Evolutionary conservation across 2,888 invertebrate species (phyloP), one percentile per base, ranked within the genome.

Genomic region (Zele albiditarsus): DNA sequence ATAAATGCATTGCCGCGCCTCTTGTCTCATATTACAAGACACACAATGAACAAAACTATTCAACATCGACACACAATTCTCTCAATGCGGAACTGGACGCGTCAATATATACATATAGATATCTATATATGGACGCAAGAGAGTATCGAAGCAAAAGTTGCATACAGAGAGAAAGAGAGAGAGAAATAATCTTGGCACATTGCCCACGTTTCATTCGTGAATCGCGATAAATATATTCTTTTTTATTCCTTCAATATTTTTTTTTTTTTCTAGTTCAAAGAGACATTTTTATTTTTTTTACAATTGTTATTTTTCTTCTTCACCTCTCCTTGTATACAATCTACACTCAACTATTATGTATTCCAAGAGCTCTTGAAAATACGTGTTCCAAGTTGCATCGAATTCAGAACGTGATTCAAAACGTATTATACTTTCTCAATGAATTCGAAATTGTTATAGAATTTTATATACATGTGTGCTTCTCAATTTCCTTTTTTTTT

Each of bases 1-100:
- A 53, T 53, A 53, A 53, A 53, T 53, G 6, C 53, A 53, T 53
- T 20, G 53, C 53, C 53, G 53, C 53, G 53, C 20, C 53, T 53
- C 53, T 20, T 10, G 53, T 53, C 10, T 20, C 53, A 20, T 53
- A 1, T 53, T 53, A 53, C 53, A 53, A 20, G 20, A 23, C 53
- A 53, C n/a, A 53, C 53, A 53, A 53, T 53, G 20, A 23, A 20
- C 20, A 53, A 20, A 20, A 53, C 20, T 53, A 20, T 20, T 53
- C 20, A 53, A 53, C 20, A 53, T 53, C 53, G 53, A 53, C 53
- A 53, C 20, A 53, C 1, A 53, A 53, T 53, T 20, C n/a, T 53
- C 53, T 53, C 53, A 53, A 53, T 20, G 20, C 53, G 53, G 20
- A 53, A 53, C 23, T 53, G 20, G 2, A 53, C 2, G 12, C 53